Evolutionary conservation across 2,113 vertebrate species (phyloP).

Genomic region (Raja brachyura): DNA sequence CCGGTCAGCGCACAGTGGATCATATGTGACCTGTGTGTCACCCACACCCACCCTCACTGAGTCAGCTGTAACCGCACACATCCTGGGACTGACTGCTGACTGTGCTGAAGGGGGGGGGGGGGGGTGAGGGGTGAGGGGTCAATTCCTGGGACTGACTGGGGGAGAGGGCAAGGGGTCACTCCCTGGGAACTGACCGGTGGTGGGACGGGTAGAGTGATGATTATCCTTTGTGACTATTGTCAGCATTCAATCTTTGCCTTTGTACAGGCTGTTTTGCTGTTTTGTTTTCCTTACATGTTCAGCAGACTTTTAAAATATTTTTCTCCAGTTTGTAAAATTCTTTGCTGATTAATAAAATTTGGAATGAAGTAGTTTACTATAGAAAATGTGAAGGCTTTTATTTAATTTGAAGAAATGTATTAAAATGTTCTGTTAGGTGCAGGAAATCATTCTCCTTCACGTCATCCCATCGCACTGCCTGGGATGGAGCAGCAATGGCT

Average conservation of each 20-base stretch:
- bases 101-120: background rate
- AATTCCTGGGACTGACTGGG: background rate
- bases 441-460: no score
- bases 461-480: background rate
- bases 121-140: background rate
- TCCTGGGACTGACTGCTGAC: background rate
- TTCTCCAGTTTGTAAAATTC: slow-evolving; percentile 32
- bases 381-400: background rate
- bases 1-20: background rate
- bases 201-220: background rate
- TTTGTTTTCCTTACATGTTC: background rate
- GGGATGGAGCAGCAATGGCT: no score
- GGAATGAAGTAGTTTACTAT: background rate
- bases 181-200: background rate
- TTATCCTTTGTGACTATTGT: background rate
- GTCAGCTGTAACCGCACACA: background rate
- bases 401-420: background rate
- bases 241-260: background rate
- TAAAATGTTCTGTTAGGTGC: background rate
- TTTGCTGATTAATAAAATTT: slow-evolving; percentile 26
- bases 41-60: background rate
- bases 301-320: slow-evolving; percentile 11
- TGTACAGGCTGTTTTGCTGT: background rate
- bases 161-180: background rate
- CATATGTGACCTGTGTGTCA: no score